Percentiles rank a stretch among this genome's conserved stretches.
Evolutionary conservation across 2,888 invertebrate genomes (phyloP).

Genomic region (Argyresthia goedartella): DNA sequence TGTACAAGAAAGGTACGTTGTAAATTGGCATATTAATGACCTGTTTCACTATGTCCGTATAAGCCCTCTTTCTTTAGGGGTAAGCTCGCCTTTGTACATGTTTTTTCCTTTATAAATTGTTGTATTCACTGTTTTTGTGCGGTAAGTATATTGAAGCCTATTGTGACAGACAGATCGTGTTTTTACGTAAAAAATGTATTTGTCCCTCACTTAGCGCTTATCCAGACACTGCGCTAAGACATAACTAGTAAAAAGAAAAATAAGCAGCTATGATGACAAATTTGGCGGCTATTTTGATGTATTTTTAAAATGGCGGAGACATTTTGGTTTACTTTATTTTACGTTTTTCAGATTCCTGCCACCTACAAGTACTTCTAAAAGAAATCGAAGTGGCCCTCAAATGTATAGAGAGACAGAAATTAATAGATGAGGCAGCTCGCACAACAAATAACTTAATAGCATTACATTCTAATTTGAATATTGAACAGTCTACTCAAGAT

Average conservation of each 20-base stretch:
- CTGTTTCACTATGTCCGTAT: no score
- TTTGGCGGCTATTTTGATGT: not conserved
- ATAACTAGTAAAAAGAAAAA: no score
- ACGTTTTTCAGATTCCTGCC: constrained; percentile 44
- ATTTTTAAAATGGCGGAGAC: not conserved
- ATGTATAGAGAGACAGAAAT: constrained; percentile 31
- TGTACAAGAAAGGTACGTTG: constrained; percentile 45
- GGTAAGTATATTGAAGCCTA: no score
- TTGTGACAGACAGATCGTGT: no score
- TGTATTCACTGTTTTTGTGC: no score
- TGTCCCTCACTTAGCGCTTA: no score
- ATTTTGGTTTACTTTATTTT: not conserved
- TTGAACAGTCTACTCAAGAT: constrained; percentile 13
- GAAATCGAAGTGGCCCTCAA: constrained; percentile 44
- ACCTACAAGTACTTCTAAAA: constrained; percentile 43
- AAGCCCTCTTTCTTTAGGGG: no score
- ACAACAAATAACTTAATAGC: constrained; percentile 26
- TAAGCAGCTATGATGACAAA: no score
- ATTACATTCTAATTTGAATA: constrained; percentile 23
- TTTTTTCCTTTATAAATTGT: no score
- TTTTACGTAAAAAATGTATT: no score
- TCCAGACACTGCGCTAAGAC: no score
- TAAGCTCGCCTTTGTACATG: no score
- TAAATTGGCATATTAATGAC: not conserved
- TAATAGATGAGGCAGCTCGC: constrained; percentile 18